These are phyloP conservation scores for Bos indicus DNA, from an alignment of 2,113 vertebrate species.

Conservation along the genomic window DNA sequence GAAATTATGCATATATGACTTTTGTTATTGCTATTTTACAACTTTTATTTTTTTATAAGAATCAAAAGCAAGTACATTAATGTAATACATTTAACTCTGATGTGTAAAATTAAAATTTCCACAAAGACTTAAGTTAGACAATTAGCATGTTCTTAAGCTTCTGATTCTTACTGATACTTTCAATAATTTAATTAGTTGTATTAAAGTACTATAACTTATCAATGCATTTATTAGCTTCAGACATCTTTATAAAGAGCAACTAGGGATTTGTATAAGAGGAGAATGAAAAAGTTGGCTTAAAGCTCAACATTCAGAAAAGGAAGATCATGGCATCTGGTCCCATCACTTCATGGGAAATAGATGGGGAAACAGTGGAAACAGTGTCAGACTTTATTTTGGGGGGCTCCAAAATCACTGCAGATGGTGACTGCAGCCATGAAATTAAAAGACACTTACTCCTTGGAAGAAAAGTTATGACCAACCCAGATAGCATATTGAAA, in stretches of 20 bases:
- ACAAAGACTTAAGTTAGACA: background rate
- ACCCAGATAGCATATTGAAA: too few relatives aligned
- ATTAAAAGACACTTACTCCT: too few relatives aligned
- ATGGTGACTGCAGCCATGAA: too few relatives aligned
- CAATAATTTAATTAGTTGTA: background rate
- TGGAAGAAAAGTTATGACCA: too few relatives aligned
- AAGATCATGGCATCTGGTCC: too few relatives aligned
- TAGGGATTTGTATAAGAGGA: background rate
- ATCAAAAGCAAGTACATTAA: background rate
- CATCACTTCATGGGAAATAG: too few relatives aligned
- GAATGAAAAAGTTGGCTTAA: too few relatives aligned
- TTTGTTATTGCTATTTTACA: background rate
- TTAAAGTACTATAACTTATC: background rate
- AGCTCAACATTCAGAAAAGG: too few relatives aligned
- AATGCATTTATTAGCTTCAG: background rate
- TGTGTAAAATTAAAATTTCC: background rate
- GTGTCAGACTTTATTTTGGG: too few relatives aligned
- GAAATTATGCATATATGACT: background rate
- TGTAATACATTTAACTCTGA: background rate
- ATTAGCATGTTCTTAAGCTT: background rate
- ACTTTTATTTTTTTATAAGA: conserved; percentile 4
- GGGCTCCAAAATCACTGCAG: too few relatives aligned
- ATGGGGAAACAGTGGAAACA: too few relatives aligned
- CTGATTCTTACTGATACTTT: background rate
- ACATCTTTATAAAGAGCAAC: background rate